These are phyloP conservation scores for Apotomis betuletana DNA, from an alignment of 2,888 invertebrate genomes.

Conservation along the genomic window DNA sequence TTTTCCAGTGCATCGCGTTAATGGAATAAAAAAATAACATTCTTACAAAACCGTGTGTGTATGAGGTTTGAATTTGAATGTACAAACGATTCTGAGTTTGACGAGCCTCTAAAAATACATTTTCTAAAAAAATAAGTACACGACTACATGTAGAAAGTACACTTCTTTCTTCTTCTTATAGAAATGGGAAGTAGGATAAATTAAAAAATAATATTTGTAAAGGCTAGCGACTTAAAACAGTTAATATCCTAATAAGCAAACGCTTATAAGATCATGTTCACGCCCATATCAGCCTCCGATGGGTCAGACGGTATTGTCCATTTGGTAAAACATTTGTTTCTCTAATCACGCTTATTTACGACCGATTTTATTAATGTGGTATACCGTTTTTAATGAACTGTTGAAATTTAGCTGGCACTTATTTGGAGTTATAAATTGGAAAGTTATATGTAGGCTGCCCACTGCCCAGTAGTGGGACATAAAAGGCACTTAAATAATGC, in stretches of 20 bases:
- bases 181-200: too few species aligned
- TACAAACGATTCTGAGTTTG: too few species aligned
- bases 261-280: constrained; percentile 23
- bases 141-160: too few species aligned
- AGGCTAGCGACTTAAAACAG: not conserved
- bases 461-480: too few species aligned
- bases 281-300: constrained; percentile 8
- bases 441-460: constrained; percentile 1
- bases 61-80: too few species aligned
- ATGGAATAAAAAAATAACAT: too few species aligned
- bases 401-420: constrained; percentile 21
- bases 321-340: constrained; percentile 33
- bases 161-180: too few species aligned
- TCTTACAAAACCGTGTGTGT: too few species aligned
- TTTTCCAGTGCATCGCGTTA: too few species aligned
- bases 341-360: constrained; percentile 28
- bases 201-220: not conserved
- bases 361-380: constrained; percentile 30
- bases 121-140: too few species aligned
- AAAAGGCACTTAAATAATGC: too few species aligned
- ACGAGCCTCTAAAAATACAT: too few species aligned
- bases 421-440: constrained; percentile 12
- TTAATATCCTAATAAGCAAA: not conserved
- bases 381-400: constrained; percentile 35
- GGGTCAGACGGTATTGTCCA: constrained; percentile 9